These are phyloP conservation scores for Saturnia pavonia DNA, from an alignment of 2,888 invertebrate genomes.

Conservation along the genomic window DNA sequence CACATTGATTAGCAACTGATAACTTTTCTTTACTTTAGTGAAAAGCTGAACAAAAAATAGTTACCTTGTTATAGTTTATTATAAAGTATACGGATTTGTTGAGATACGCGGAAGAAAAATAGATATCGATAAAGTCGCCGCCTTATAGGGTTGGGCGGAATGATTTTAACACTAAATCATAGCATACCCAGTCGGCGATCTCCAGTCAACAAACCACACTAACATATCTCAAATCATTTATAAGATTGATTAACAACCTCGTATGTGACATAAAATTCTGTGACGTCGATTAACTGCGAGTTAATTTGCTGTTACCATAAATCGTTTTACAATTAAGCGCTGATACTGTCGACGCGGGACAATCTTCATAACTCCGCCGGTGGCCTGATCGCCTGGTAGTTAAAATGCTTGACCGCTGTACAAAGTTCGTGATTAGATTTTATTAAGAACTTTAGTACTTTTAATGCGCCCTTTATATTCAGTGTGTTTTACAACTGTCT, in stretches of 20 bases:
- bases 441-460: not conserved
- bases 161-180: slow-evolving; percentile 13
- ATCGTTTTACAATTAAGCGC: slow-evolving; percentile 14
- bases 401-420: slow-evolving; percentile 18
- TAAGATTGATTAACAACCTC: slow-evolving; percentile 11
- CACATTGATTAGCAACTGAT: not conserved
- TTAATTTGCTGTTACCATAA: slow-evolving; percentile 8
- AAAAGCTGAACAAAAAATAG: not conserved
- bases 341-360: not conserved
- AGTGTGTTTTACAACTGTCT: not conserved
- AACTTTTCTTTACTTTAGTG: not conserved
- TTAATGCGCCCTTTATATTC: not conserved
- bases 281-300: not conserved
- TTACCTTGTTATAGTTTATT: not conserved
- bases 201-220: slow-evolving; percentile 4
- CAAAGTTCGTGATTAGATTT: slow-evolving; percentile 11
- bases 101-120: slow-evolving; percentile 6
- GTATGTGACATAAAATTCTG: slow-evolving; percentile 7
- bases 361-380: slow-evolving; percentile 15
- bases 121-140: not conserved
- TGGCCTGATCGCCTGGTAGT: slow-evolving; percentile 16
- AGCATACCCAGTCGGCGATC: slow-evolving; percentile 7
- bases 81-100: not conserved
- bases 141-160: not conserved
- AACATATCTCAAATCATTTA: slow-evolving; percentile 1